Conservation (phyloP, 2,888 invertebrate species). For the Baronia brevicornis region DNA sequence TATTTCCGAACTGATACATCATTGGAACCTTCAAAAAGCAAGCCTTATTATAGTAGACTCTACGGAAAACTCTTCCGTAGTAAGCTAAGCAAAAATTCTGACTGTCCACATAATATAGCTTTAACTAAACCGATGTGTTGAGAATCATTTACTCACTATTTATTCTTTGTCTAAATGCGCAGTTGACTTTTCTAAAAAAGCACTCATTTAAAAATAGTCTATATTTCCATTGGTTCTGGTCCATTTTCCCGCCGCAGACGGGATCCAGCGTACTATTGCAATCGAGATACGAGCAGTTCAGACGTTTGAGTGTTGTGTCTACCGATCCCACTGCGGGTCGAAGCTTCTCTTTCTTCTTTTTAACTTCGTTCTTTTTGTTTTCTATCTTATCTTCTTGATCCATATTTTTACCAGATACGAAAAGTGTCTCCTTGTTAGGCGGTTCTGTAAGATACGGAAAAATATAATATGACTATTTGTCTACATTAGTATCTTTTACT, state of each 20-base stretch:
- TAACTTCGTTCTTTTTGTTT: constrained; percentile 2
- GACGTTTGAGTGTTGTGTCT: constrained; percentile 8
- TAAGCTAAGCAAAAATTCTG: not conserved
- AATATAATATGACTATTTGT: no score
- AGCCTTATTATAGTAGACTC: no score
- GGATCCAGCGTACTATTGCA: constrained; percentile 40
- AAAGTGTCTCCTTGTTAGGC: constrained; percentile 34
- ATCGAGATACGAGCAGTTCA: constrained; percentile 40
- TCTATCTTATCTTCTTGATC: constrained; percentile 26
- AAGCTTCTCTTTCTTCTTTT: constrained; percentile 5
- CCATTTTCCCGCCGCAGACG: constrained; percentile 43
- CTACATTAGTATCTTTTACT: no score
- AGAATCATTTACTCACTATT: constrained; percentile 62
- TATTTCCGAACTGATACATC: no score
- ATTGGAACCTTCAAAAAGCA: no score
- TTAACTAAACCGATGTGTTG: no score
- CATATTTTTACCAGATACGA: constrained; percentile 44
- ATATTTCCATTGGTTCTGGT: constrained; percentile 33
- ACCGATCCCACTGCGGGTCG: constrained; percentile 1
- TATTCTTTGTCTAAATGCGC: constrained; percentile 38
- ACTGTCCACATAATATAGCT: no score
- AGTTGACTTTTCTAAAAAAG: constrained; percentile 57
- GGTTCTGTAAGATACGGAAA: constrained; percentile 39
- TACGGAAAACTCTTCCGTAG: no score
- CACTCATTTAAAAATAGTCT: constrained; percentile 57